phyloP scores from a whole-genome alignment of 1,140 invertebrate genomes.

The Samia ricini region DNA sequence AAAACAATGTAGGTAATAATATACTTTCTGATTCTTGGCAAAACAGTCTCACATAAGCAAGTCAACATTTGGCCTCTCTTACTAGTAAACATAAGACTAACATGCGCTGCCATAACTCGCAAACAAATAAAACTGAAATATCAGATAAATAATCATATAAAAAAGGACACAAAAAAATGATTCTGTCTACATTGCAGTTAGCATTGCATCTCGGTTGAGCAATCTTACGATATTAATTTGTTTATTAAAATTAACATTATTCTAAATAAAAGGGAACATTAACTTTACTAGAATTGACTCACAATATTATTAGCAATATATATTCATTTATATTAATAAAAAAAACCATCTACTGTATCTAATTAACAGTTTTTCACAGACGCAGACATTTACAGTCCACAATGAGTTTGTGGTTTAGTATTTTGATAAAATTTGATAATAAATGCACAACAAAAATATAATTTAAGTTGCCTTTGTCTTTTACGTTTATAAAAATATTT shows the following conservation, averaged over 20 bases:
- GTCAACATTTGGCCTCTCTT: slow-evolving; percentile 78
- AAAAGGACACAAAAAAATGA: slow-evolving; percentile 58
- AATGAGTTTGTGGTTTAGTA: slow-evolving; percentile 66
- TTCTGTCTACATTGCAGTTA: slow-evolving; percentile 64
- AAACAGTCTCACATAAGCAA: slow-evolving; percentile 78
- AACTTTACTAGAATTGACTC: slow-evolving; percentile 75
- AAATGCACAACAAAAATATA: slow-evolving; percentile 76
- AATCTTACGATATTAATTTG: slow-evolving; percentile 63
- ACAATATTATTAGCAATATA: slow-evolving; percentile 70
- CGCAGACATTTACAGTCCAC: slow-evolving; percentile 68
- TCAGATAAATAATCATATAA: slow-evolving; percentile 72
- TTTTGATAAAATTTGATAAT: slow-evolving; percentile 71
- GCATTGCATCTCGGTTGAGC: slow-evolving; percentile 70
- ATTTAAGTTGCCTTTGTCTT: slow-evolving; percentile 72
- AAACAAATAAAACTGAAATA: slow-evolving; percentile 68
- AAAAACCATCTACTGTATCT: slow-evolving; percentile 59
- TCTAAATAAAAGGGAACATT: slow-evolving; percentile 71
- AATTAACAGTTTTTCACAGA: slow-evolving; percentile 63
- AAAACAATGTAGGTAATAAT: slow-evolving; percentile 77
- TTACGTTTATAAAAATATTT: slow-evolving; percentile 73
- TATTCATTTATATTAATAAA: slow-evolving; percentile 27
- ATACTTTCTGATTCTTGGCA: slow-evolving; percentile 78
- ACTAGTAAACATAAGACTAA: slow-evolving; percentile 75
- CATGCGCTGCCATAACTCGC: slow-evolving; percentile 74
- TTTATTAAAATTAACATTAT: slow-evolving; percentile 67